These are phyloP conservation scores for Xylocopa sonorina DNA, from an alignment of 1,140 invertebrate genomes.

Conservation along the genomic window DNA sequence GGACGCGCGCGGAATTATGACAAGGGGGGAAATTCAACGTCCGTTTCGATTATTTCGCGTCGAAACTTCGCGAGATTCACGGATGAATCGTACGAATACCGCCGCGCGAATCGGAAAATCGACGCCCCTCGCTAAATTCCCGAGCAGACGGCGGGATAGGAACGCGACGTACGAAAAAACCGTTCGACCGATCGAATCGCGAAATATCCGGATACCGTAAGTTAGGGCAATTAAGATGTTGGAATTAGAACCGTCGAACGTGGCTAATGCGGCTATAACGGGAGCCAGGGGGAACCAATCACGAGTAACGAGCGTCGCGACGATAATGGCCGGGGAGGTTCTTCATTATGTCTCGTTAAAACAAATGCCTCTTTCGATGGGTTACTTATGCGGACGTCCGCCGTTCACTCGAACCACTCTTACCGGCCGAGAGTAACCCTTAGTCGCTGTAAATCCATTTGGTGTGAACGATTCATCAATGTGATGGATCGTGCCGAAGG, in stretches of 20 bases:
- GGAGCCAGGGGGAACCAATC: not conserved
- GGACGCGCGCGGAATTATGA: conserved; percentile 10
- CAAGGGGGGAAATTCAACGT: not conserved
- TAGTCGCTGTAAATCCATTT: conserved; percentile 48
- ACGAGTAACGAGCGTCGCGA: conserved; percentile 8
- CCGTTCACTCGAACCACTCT: conserved; percentile 41
- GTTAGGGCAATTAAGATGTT: not conserved
- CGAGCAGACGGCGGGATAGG: too few relatives aligned
- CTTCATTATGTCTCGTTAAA: conserved; percentile 28
- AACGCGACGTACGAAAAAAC: too few relatives aligned
- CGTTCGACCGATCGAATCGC: too few relatives aligned
- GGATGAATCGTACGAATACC: too few relatives aligned
- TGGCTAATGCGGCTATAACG: not conserved
- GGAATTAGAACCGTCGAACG: not conserved
- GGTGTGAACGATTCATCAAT: conserved; percentile 63
- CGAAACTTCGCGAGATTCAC: too few relatives aligned
- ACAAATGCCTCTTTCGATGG: conserved; percentile 30
- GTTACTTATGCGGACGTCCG: conserved; percentile 28
- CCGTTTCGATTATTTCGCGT: not conserved
- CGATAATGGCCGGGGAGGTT: conserved; percentile 10
- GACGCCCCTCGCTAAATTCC: too few relatives aligned
- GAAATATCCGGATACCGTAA: not conserved
- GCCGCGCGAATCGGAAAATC: too few relatives aligned
- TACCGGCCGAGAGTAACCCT: conserved; percentile 45
- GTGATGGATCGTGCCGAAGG: conserved; percentile 62